Evolutionary conservation across 1,140 invertebrate species (phyloP), one percentile per base, ranked within the genome.

Genomic region (Drosophila ananassae): DNA sequence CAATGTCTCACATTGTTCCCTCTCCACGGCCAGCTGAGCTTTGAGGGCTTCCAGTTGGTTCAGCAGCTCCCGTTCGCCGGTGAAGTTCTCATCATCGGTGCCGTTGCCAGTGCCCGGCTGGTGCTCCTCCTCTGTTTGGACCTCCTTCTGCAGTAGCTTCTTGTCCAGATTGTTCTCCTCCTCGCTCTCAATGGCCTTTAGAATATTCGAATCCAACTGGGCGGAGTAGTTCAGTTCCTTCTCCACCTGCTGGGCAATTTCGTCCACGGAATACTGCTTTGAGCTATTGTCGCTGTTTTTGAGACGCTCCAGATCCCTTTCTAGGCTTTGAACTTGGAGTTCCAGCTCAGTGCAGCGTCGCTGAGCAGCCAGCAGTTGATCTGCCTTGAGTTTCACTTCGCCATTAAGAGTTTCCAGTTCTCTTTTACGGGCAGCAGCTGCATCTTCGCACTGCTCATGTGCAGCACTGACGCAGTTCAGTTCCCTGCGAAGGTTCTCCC

Each of bases 211-310:
- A 77, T 95, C 94, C 6, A 95, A 80, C 61, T 93, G 92, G 0
- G 92, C 94, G 0, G 94, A 95, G 48, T 94, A 92, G 80, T 95
- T 93, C 0, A 95, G 63, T 73, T 95, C 94, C 53, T 93, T 92
- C 30, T 94, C 93, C 2, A 95, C 92, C 74, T 93, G 91, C 52
- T 92, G 92, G 2, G 93, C 91, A 59, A 94, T 94, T 51, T 94
- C 94, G 51, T 94, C 94, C 2, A 95, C 93, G 0, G 94, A 92
- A 32, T 89, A 84, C 28, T 76, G 87, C 72, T 90, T 84, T 0
- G 92, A 89, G 63, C 84, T 75, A 2, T 90, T 66, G 5, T 91
- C 90, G 13, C 73, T 79, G 13, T 78, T 77, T 54, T 69, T 78
- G 1, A 91, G 28, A 3, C 83, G 75, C 44, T 92, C 90, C 32